Conservation (phyloP, 2,888 invertebrate genomes). For the Ochlodes sylvanus region DNA sequence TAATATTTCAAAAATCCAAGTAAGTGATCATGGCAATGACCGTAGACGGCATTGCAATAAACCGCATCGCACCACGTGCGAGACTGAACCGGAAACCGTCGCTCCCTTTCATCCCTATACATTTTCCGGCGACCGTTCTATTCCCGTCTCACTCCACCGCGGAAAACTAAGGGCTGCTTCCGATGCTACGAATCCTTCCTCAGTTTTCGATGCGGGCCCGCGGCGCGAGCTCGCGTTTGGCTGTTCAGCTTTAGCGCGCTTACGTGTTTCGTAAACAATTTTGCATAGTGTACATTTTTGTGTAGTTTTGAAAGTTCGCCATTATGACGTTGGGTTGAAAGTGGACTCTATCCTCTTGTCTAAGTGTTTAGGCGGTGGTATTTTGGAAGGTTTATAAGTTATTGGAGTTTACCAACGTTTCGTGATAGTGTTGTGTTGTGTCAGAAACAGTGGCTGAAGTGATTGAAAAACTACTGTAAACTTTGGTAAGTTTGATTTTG, state of each 20-base stretch:
- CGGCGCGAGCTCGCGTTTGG: conserved; percentile 56
- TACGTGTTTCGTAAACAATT: conserved; percentile 51
- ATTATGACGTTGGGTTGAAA: conserved; percentile 22
- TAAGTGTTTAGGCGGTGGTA: conserved; percentile 22
- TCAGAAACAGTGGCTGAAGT: conserved; percentile 10
- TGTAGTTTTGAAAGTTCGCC: conserved; percentile 52
- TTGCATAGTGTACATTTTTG: conserved; percentile 48
- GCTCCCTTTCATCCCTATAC: conserved; percentile 56
- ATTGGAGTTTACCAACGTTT: conserved; percentile 6
- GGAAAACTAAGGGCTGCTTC: conserved; percentile 74
- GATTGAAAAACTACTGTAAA: conserved; percentile 5
- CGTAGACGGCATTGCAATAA: conserved; percentile 75
- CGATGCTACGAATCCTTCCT: conserved; percentile 51
- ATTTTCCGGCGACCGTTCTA: conserved; percentile 52
- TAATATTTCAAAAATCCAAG: conserved; percentile 50
- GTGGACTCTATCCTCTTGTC: conserved; percentile 18
- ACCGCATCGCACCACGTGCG: conserved; percentile 80
- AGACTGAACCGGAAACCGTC: conserved; percentile 57
- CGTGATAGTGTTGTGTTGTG: conserved; percentile 22
- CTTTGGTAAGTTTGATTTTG: conserved; percentile 20
- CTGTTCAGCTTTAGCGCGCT: conserved; percentile 51
- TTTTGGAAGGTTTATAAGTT: conserved; percentile 9
- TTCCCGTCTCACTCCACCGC: conserved; percentile 59
- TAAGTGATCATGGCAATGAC: conserved; percentile 78
- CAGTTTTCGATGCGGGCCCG: conserved; percentile 72